A percentile compares a stretch with the other conserved stretches of the same genome.
phyloP scores from a whole-genome alignment of 2,113 vertebrate species.

The Pelecanus crispus region DNA sequence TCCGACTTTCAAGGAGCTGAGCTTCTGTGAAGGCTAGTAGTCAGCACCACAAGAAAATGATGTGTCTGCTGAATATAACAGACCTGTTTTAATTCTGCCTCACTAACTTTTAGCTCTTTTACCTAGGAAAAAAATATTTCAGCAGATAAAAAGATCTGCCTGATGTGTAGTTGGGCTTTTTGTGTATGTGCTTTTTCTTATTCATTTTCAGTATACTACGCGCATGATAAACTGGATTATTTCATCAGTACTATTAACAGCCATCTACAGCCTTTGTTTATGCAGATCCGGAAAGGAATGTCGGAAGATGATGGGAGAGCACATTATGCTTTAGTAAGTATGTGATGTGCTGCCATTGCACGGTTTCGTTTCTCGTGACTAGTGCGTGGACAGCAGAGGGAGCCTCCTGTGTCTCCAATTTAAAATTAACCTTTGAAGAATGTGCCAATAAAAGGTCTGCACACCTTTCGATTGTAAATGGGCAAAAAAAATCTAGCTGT shows the following conservation, averaged over 20 bases:
- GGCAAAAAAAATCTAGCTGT: neutral
- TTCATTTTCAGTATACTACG: conserved; percentile 69
- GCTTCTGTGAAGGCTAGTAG: neutral
- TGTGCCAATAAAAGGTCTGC: neutral
- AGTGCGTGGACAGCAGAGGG: neutral
- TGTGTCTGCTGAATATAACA: neutral
- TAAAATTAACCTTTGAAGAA: neutral
- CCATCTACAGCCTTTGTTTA: conserved; percentile 86
- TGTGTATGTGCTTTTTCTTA: neutral
- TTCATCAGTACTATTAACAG: conserved; percentile 85
- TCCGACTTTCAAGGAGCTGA: neutral
- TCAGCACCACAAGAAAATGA: neutral
- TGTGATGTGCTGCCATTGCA: neutral
- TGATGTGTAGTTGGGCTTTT: neutral
- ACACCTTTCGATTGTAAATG: neutral
- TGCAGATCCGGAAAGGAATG: conserved; percentile 88
- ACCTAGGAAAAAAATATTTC: neutral
- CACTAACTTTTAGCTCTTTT: neutral
- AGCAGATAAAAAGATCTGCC: neutral
- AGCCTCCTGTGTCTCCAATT: neutral
- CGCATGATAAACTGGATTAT: conserved; percentile 80
- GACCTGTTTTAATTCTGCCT: neutral
- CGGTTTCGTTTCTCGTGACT: neutral
- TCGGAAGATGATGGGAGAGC: conserved; percentile 81
- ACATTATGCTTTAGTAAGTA: conserved; percentile 85